phyloP scores from a whole-genome alignment of 2,888 invertebrate genomes.

The Caenorhabditis imperialis region DNA sequence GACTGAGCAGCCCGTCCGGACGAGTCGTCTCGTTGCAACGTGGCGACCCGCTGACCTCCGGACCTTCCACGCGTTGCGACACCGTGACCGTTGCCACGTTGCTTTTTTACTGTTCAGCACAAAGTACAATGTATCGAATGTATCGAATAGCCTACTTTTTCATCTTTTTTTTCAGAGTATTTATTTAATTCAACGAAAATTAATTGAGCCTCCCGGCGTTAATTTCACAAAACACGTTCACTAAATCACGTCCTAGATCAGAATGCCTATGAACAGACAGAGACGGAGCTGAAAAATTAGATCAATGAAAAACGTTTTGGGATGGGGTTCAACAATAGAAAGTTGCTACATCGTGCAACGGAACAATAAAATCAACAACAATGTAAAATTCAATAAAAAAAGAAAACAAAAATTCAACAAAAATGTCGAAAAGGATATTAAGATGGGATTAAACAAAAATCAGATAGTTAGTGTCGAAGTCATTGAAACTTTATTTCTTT shows the following conservation, averaged over 20 bases:
- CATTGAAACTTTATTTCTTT: slow-evolving; percentile 32
- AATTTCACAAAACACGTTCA: too few relatives aligned
- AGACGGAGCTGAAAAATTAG: slow-evolving; percentile 9
- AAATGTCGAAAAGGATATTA: neutral
- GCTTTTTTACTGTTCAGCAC: slow-evolving; percentile 17
- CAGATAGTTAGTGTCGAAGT: slow-evolving; percentile 3
- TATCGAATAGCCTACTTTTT: too few relatives aligned
- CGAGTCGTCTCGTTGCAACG: slow-evolving; percentile 1
- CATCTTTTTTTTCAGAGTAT: too few relatives aligned
- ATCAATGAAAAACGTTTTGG: slow-evolving; percentile 42
- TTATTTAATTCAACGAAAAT: too few relatives aligned
- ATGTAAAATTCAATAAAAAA: slow-evolving; percentile 7
- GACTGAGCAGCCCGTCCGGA: neutral
- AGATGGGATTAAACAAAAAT: slow-evolving; percentile 2
- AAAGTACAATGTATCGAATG: too few relatives aligned
- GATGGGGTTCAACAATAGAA: slow-evolving; percentile 30
- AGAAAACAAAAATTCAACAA: slow-evolving; percentile 31
- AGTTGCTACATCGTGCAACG: slow-evolving; percentile 9
- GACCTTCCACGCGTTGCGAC: too few relatives aligned
- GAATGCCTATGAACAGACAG: neutral
- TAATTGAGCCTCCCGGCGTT: too few relatives aligned
- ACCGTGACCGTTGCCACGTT: slow-evolving; percentile 10
- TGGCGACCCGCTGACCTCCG: slow-evolving; percentile 30
- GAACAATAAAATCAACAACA: slow-evolving; percentile 43
- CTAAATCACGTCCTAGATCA: neutral